Conservation (phyloP, 64 coral and sea anemone species). For the Montipora foliosa region DNA sequence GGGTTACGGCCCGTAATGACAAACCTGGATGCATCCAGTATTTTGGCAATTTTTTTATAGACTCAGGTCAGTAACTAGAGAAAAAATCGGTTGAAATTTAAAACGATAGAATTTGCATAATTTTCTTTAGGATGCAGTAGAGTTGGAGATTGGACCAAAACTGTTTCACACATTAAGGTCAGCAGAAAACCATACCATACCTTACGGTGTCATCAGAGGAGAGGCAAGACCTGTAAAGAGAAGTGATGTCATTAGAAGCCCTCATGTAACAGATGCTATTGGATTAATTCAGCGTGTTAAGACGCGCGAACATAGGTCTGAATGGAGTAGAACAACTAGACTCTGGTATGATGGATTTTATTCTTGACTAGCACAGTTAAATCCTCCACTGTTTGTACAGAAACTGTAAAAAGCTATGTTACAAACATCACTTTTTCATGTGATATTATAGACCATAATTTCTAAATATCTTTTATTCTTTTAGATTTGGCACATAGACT, state of each 20-base stretch:
- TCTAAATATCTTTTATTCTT: too few relatives aligned
- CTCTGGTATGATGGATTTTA: conserved; percentile 65
- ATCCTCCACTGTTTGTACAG: background rate
- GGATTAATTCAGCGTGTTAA: conserved; percentile 81
- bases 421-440: too few relatives aligned
- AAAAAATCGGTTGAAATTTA: too few relatives aligned
- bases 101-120: background rate
- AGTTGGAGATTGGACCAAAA: conserved; percentile 71
- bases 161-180: conserved; percentile 31
- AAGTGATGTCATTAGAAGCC: conserved; percentile 60
- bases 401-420: too few relatives aligned
- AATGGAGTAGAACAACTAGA: conserved; percentile 85
- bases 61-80: too few relatives aligned
- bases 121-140: conserved; percentile 59
- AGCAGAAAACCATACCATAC: conserved; percentile 59
- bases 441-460: too few relatives aligned
- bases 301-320: conserved; percentile 83
- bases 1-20: too few relatives aligned
- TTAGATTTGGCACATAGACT: too few relatives aligned
- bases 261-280: conserved; percentile 56
- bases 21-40: too few relatives aligned
- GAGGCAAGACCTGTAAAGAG: conserved; percentile 68
- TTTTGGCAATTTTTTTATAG: too few relatives aligned
- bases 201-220: conserved; percentile 86
- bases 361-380: background rate